phyloP scores from a whole-genome alignment of 2,888 invertebrate genomes.

The Hipparchia sbordonii region DNA sequence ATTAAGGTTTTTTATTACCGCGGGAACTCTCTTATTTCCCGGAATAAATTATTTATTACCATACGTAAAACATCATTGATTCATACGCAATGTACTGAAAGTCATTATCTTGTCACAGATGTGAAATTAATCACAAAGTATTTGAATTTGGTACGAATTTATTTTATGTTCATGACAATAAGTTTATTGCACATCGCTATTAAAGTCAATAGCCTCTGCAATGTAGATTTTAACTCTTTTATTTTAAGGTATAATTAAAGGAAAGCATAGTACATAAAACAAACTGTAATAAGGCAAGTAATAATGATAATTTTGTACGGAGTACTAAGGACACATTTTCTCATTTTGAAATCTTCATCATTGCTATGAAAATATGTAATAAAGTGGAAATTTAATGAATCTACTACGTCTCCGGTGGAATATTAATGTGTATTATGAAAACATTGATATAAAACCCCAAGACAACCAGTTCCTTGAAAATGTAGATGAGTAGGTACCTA shows the following conservation, averaged over 20 bases:
- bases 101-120: slow-evolving; percentile 6
- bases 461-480: neutral
- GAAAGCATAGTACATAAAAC: too few relatives aligned
- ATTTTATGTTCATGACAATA: neutral
- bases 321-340: neutral
- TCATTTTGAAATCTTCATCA: slow-evolving; percentile 11
- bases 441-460: slow-evolving; percentile 1
- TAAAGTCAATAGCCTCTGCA: too few relatives aligned
- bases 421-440: slow-evolving; percentile 1
- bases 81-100: slow-evolving; percentile 12
- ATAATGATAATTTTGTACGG: neutral
- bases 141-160: neutral
- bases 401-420: neutral
- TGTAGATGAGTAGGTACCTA: neutral
- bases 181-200: too few relatives aligned
- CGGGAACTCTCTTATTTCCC: too few relatives aligned
- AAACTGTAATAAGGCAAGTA: neutral
- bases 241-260: too few relatives aligned
- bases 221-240: too few relatives aligned
- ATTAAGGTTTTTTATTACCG: too few relatives aligned
- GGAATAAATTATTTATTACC: neutral
- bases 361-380: slow-evolving; percentile 13
- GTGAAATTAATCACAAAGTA: slow-evolving; percentile 11
- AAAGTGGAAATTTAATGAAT: slow-evolving; percentile 18
- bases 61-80: slow-evolving; percentile 3